Evolutionary conservation across 2,888 invertebrate genomes (phyloP).

Genomic region (Eupithecia vulgata): DNA sequence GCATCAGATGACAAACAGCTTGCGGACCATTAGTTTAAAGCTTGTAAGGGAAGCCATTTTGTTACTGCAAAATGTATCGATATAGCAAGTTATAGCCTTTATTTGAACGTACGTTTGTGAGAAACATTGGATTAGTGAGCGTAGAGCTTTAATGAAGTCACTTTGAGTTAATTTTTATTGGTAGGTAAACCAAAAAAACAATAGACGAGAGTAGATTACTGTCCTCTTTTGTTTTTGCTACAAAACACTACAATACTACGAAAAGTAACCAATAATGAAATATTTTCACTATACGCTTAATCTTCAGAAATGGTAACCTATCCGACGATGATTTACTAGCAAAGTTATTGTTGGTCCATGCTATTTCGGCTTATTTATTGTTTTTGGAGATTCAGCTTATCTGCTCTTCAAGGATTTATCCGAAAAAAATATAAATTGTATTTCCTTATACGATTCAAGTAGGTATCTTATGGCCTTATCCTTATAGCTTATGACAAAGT

Average conservation of each 20-base stretch:
- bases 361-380: conserved; percentile 21
- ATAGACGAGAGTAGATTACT: too few relatives aligned
- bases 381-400: conserved; percentile 26
- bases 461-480: neutral
- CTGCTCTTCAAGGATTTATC: conserved; percentile 21
- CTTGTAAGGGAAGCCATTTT: too few relatives aligned
- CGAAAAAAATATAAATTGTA: conserved; percentile 10
- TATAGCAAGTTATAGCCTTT: too few relatives aligned
- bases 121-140: too few relatives aligned
- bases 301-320: conserved; percentile 3
- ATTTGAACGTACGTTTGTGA: too few relatives aligned
- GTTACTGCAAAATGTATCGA: too few relatives aligned
- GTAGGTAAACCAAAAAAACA: too few relatives aligned
- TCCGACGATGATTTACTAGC: neutral
- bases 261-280: neutral
- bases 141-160: neutral
- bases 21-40: too few relatives aligned
- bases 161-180: neutral
- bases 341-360: conserved; percentile 11
- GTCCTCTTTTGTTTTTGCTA: too few relatives aligned
- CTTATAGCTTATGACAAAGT: too few relatives aligned
- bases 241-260: neutral
- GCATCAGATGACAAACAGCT: too few relatives aligned
- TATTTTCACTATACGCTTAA: neutral
- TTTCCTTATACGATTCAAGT: too few relatives aligned